phyloP scores from a whole-genome alignment of 1,140 invertebrate genomes.

The Parasteatoda tepidariorum region DNA sequence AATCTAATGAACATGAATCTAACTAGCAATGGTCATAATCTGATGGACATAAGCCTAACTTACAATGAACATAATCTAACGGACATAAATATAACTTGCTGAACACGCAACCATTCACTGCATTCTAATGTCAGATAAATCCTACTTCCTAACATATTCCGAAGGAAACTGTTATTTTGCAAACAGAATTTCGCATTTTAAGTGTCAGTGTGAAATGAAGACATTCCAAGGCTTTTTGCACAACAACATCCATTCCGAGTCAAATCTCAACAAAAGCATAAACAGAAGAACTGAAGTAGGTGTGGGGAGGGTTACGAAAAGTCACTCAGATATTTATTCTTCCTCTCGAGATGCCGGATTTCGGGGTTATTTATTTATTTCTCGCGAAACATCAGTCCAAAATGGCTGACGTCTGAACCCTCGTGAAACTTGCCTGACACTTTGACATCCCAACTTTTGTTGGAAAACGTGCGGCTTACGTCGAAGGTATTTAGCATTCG shows the following conservation, averaged over 20 bases:
- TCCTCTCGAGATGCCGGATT: not conserved
- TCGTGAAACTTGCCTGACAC: slow-evolving; percentile 43
- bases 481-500: slow-evolving; percentile 3
- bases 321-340: not conserved
- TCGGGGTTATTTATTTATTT: slow-evolving; percentile 43
- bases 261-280: slow-evolving; percentile 27
- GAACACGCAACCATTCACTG: too few species aligned
- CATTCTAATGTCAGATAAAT: too few species aligned
- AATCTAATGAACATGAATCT: too few species aligned
- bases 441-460: slow-evolving; percentile 42
- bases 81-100: too few species aligned
- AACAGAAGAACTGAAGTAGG: slow-evolving; percentile 31
- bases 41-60: too few species aligned
- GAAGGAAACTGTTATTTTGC: too few species aligned
- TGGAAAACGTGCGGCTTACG: slow-evolving; percentile 7
- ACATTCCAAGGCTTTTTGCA: not conserved
- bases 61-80: too few species aligned
- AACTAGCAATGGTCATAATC: too few species aligned
- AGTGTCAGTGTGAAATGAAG: not conserved
- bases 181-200: too few species aligned
- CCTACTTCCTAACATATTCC: too few species aligned
- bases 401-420: not conserved
- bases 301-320: too few species aligned
- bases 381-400: not conserved
- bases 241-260: slow-evolving; percentile 16